Conservation (phyloP, 1,140 invertebrate species). For the Euura lappo region DNA sequence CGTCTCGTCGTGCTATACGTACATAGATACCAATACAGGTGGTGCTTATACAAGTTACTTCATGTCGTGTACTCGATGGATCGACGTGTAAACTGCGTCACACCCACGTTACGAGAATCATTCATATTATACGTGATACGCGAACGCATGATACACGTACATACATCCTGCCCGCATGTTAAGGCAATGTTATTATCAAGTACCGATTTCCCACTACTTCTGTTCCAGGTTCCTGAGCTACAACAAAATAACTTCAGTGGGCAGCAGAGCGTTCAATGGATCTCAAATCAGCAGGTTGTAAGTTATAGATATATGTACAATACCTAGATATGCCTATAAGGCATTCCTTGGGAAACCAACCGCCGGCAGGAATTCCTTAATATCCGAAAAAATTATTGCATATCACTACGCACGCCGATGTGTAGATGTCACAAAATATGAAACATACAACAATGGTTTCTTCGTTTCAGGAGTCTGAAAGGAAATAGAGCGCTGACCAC, state of each 20-base stretch:
- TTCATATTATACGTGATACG: neutral
- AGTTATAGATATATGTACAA: slow-evolving; percentile 46
- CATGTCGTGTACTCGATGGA: too few relatives aligned
- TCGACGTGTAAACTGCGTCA: too few relatives aligned
- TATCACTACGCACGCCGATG: too few relatives aligned
- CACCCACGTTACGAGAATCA: too few relatives aligned
- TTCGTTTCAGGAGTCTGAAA: slow-evolving; percentile 66
- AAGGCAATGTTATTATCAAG: neutral
- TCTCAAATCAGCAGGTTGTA: slow-evolving; percentile 72
- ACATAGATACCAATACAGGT: too few relatives aligned
- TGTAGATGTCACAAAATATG: too few relatives aligned
- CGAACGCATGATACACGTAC: too few relatives aligned
- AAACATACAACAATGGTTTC: neutral
- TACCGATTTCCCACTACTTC: slow-evolving; percentile 16
- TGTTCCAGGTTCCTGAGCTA: slow-evolving; percentile 64
- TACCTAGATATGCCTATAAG: too few relatives aligned
- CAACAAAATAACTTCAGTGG: slow-evolving; percentile 67
- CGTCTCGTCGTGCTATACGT: too few relatives aligned
- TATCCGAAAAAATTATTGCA: too few relatives aligned
- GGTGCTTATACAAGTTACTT: too few relatives aligned
- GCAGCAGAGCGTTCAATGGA: slow-evolving; percentile 68
- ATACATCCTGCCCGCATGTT: neutral
- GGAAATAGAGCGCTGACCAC: slow-evolving; percentile 67
- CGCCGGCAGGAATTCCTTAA: too few relatives aligned
- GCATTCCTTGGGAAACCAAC: neutral